Percentiles rank a stretch among this genome's conserved stretches.
Evolutionary conservation across 1,140 invertebrate species (phyloP).

Genomic region (Anastatus disparis): DNA sequence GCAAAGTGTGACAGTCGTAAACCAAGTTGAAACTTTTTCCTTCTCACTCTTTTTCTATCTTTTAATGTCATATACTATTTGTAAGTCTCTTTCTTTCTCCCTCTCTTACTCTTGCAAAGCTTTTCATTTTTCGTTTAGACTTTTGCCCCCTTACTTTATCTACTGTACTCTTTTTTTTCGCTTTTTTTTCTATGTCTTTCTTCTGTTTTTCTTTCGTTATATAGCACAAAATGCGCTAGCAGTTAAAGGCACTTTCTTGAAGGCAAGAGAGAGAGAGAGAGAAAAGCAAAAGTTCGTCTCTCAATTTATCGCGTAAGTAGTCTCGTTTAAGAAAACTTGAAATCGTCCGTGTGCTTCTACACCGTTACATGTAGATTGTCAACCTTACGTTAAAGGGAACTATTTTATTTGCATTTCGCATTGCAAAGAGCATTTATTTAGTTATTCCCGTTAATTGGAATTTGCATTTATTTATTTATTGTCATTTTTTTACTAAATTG

Average conservation of each 20-base stretch:
- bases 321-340: slow-evolving; percentile 60
- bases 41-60: not conserved
- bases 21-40: not conserved
- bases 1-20: slow-evolving; percentile 10
- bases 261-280: slow-evolving; percentile 15
- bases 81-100: not conserved
- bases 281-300: slow-evolving; percentile 53
- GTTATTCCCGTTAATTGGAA: too few relatives aligned
- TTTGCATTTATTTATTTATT: too few relatives aligned
- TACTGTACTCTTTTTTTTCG: slow-evolving; percentile 13
- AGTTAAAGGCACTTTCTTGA: slow-evolving; percentile 15
- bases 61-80: not conserved
- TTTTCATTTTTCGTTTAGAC: slow-evolving; percentile 33
- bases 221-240: slow-evolving; percentile 15
- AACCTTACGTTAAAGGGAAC: not conserved
- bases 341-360: slow-evolving; percentile 42
- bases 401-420: slow-evolving; percentile 57
- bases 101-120: too few relatives aligned
- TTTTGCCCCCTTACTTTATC: not conserved
- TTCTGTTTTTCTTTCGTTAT: slow-evolving; percentile 14
- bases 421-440: too few relatives aligned
- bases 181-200: slow-evolving; percentile 1
- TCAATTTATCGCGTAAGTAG: slow-evolving; percentile 62
- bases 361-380: not conserved
- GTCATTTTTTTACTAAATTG: too few relatives aligned